A percentile compares a stretch with the other conserved stretches of the same genome.
Conservation (phyloP, 2,888 invertebrate species). For the Julus scanicus region DNA sequence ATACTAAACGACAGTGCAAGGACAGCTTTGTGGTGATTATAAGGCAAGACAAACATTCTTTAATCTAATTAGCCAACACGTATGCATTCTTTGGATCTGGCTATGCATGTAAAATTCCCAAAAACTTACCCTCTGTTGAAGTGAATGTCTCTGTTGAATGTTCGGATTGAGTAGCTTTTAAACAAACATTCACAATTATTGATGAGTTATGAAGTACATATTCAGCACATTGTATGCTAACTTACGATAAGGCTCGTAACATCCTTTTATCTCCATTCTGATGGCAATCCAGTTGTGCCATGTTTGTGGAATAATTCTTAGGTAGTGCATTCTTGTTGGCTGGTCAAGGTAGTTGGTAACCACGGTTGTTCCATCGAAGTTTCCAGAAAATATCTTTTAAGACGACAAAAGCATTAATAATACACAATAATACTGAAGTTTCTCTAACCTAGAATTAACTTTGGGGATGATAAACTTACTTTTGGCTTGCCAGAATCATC, state of each 20-base stretch:
- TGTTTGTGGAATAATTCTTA: slow-evolving; percentile 77
- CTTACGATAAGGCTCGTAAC: slow-evolving; percentile 79
- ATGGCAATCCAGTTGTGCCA: slow-evolving; percentile 81
- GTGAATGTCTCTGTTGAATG: not conserved
- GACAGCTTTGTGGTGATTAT: not conserved
- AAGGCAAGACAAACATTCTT: not conserved
- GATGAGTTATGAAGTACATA: not conserved
- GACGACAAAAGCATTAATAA: not conserved
- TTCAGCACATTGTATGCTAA: slow-evolving; percentile 57
- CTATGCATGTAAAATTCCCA: not conserved
- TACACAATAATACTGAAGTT: not conserved
- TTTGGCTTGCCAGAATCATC: slow-evolving; percentile 70
- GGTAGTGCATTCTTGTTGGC: slow-evolving; percentile 78
- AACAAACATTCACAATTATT: not conserved
- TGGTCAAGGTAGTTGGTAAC: slow-evolving; percentile 76
- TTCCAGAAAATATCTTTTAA: slow-evolving; percentile 75
- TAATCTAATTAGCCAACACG: not conserved
- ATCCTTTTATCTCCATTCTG: slow-evolving; percentile 81
- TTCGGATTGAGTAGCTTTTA: not conserved
- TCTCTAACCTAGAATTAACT: not conserved
- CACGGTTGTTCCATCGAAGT: slow-evolving; percentile 74
- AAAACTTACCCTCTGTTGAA: slow-evolving; percentile 9
- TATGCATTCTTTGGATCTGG: not conserved
- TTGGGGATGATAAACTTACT: slow-evolving; percentile 63
- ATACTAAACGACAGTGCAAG: not conserved